phyloP scores from a whole-genome alignment of 2,797 vertebrate genomes.

The Nasua narica region DNA sequence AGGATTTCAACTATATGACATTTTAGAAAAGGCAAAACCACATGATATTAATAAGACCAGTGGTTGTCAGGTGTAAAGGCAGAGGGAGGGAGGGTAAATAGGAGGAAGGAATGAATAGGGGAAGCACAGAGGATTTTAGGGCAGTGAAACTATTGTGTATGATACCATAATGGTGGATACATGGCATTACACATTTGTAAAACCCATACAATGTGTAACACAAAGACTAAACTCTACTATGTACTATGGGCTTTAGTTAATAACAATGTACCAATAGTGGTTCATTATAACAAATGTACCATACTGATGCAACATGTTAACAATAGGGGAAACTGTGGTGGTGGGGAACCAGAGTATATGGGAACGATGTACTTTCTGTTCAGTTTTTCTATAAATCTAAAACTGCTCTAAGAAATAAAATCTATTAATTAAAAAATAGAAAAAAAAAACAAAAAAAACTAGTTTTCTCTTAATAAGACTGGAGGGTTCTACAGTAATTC shows the following conservation, averaged over 20 bases:
- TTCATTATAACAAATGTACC: not conserved
- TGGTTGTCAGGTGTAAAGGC: not conserved
- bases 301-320: not conserved
- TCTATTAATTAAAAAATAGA: not conserved
- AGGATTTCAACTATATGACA: not conserved
- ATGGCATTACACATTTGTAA: not conserved
- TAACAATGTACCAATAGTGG: not conserved
- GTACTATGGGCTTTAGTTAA: not conserved
- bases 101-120: not conserved
- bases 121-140: not conserved
- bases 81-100: not conserved
- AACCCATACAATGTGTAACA: not conserved
- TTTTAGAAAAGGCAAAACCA: slow-evolving; percentile 10
- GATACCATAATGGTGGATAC: not conserved
- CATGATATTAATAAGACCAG: not conserved
- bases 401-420: not conserved
- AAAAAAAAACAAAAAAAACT: not conserved
- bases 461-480: not conserved
- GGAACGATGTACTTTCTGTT: not conserved
- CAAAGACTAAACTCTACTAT: not conserved
- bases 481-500: not conserved
- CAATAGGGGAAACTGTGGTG: not conserved
- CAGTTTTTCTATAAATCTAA: not conserved
- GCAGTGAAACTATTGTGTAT: not conserved
- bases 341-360: not conserved